These are phyloP conservation scores for Pomatostomus ruficeps DNA, from an alignment of 2,113 vertebrate species.

Conservation along the genomic window DNA sequence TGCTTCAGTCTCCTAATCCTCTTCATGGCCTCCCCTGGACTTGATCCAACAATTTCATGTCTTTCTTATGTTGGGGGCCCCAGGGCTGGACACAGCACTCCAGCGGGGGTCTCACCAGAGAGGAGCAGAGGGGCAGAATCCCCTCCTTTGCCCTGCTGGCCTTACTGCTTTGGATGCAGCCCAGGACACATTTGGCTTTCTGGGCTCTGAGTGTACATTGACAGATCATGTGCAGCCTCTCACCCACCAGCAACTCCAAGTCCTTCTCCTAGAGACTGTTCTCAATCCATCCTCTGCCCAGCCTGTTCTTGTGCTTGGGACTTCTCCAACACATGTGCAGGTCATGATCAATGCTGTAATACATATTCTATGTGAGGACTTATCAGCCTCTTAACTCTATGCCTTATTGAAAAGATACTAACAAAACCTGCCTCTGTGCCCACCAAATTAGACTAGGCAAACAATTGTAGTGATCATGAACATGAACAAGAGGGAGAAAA, in stretches of 20 bases:
- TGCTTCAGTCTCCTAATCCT: not conserved
- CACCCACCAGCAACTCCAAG: not conserved
- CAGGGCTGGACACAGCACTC: not conserved
- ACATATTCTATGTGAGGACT: not conserved
- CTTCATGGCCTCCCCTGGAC: not conserved
- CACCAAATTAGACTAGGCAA: not conserved
- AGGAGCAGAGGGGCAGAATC: not conserved
- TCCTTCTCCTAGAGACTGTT: not conserved
- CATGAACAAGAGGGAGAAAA: not conserved
- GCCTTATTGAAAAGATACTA: not conserved
- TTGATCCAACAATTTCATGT: accelerated
- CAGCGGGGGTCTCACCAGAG: not conserved
- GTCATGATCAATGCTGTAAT: not conserved
- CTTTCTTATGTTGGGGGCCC: not conserved
- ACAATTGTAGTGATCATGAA: not conserved
- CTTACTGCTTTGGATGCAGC: not conserved
- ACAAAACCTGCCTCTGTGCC: not conserved
- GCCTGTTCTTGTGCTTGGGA: not conserved
- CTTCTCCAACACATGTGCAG: not conserved
- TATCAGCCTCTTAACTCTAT: not conserved
- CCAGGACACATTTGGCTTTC: not conserved
- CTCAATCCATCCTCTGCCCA: not conserved
- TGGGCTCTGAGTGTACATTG: not conserved
- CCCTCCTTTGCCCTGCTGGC: not conserved
- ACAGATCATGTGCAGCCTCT: not conserved